These are phyloP conservation scores for Strigamia transsilvanica DNA, from an alignment of 2,888 invertebrate species.

Conservation along the genomic window DNA sequence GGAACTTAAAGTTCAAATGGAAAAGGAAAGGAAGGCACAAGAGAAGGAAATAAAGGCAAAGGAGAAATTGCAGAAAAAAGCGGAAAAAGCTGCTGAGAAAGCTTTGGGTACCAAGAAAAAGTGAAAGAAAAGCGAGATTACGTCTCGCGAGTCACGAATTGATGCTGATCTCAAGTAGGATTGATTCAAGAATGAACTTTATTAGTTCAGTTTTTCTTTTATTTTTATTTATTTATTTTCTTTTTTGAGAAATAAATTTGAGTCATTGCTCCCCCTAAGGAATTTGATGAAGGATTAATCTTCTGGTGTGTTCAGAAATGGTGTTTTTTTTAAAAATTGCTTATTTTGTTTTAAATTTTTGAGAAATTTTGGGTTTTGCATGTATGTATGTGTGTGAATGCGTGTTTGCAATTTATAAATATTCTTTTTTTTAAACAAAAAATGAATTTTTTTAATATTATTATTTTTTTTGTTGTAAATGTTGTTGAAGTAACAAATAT, in stretches of 20 bases:
- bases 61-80: conserved; percentile 85
- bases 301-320: background rate
- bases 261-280: conserved; percentile 21
- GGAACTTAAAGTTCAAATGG: conserved; percentile 66
- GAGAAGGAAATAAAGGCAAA: conserved; percentile 86
- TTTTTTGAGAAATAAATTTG: background rate
- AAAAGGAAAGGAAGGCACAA: conserved; percentile 71
- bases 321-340: background rate
- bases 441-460: background rate
- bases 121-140: conserved; percentile 42
- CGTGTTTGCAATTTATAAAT: background rate
- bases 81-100: conserved; percentile 77
- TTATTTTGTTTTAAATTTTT: background rate
- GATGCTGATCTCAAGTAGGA: conserved; percentile 21
- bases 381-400: conserved; percentile 13
- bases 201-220: background rate
- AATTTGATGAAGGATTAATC: conserved; percentile 13
- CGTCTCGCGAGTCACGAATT: background rate
- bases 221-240: background rate
- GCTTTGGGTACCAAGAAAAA: conserved; percentile 57
- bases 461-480: background rate
- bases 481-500: background rate
- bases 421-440: background rate
- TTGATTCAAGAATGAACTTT: background rate
- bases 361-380: background rate